Percentiles rank a stretch among this genome's conserved stretches.
Evolutionary conservation across 2,113 vertebrate species (phyloP).

Genomic region (Apodemus speciosus): DNA sequence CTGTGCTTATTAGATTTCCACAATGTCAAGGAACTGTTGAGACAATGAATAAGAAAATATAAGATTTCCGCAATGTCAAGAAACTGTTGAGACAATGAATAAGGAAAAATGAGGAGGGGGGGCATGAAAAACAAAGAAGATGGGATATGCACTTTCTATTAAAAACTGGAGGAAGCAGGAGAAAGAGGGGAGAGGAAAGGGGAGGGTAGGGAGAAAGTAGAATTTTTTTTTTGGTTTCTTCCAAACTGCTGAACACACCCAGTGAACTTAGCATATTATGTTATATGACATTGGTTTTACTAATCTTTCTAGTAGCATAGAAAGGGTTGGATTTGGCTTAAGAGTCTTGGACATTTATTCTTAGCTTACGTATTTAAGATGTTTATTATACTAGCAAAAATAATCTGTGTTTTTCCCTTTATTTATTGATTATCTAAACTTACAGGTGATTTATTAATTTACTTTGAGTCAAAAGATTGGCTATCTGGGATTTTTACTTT

Average conservation of each 20-base stretch:
- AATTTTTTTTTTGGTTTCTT: not conserved
- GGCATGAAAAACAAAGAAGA: too few relatives aligned
- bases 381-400: slow-evolving; percentile 53
- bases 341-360: not conserved
- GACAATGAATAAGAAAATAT: too few relatives aligned
- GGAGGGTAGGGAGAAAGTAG: not conserved
- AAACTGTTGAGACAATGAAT: slow-evolving; percentile 42
- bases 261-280: slow-evolving; percentile 63
- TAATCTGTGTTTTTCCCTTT: not conserved
- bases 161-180: not conserved
- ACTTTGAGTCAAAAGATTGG: slow-evolving; percentile 1
- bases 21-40: too few relatives aligned
- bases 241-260: not conserved
- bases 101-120: not conserved
- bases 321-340: slow-evolving; percentile 44
- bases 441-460: not conserved
- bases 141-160: not conserved
- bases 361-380: slow-evolving; percentile 26
- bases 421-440: not conserved
- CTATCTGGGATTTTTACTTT: not conserved
- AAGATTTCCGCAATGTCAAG: not conserved
- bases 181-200: too few relatives aligned
- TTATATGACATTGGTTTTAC: slow-evolving; percentile 22
- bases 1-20: too few relatives aligned
- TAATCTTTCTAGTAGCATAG: slow-evolving; percentile 60